These are phyloP conservation scores for Psittacara wagleri DNA, from an alignment of 2,113 vertebrate genomes.

Conservation along the genomic window DNA sequence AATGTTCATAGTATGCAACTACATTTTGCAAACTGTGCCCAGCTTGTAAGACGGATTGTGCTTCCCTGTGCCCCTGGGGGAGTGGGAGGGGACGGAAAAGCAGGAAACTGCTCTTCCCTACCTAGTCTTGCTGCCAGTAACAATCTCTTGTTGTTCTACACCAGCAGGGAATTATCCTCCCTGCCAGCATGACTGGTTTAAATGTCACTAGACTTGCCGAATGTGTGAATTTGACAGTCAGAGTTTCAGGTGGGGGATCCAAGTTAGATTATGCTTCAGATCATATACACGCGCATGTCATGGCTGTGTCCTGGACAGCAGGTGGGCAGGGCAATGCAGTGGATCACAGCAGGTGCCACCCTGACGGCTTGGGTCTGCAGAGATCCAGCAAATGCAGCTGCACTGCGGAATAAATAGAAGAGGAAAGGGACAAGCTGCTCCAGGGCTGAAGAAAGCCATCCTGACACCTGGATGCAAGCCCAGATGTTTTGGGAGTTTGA, in stretches of 20 bases:
- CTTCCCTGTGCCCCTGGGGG: background rate
- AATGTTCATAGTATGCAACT: background rate
- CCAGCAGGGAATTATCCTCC: background rate
- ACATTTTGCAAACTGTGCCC: background rate
- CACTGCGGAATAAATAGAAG: background rate
- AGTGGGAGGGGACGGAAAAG: background rate
- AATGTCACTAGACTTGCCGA: background rate
- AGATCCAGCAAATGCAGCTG: background rate
- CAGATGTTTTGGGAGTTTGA: slow-evolving; percentile 26
- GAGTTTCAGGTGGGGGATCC: background rate
- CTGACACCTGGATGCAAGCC: background rate
- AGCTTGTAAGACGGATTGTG: background rate
- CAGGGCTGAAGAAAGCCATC: background rate
- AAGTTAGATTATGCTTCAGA: background rate
- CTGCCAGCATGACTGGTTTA: background rate
- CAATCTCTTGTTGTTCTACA: background rate
- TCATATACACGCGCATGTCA: too few species aligned
- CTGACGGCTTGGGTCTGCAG: background rate
- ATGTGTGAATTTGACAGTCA: background rate
- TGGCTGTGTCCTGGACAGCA: background rate
- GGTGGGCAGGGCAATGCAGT: background rate
- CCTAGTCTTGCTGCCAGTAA: background rate
- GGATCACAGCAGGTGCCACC: background rate
- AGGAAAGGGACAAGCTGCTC: background rate
- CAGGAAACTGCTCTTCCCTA: background rate